These are phyloP conservation scores for Drosophila elegans DNA, from an alignment of 1,140 invertebrate genomes.

Conservation along the genomic window DNA sequence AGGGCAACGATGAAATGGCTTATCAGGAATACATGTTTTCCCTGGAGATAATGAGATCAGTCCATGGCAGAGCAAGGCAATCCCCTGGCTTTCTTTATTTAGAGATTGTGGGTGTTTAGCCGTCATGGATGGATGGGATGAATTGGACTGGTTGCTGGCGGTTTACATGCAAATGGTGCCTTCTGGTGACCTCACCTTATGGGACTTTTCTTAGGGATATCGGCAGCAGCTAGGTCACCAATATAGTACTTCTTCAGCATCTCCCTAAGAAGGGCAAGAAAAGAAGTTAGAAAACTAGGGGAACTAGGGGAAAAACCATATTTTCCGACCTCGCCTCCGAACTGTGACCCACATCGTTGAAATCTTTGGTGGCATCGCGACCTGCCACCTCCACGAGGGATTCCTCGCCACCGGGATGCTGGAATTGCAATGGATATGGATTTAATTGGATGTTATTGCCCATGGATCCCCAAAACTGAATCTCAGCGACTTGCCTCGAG, in stretches of 20 bases:
- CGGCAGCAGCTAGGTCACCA: conserved; percentile 88
- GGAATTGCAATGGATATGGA: conserved; percentile 47
- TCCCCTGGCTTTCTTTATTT: conserved; percentile 14
- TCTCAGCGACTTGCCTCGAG: conserved; percentile 86
- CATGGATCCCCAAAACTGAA: neutral
- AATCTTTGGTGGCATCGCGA: conserved; percentile 91
- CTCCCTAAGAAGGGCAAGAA: conserved; percentile 86
- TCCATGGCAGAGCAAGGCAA: conserved; percentile 14
- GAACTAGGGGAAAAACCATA: neutral
- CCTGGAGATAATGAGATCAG: neutral
- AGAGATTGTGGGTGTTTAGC: neutral
- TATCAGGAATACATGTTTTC: neutral
- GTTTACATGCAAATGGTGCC: conserved; percentile 1
- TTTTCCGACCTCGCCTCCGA: conserved; percentile 89
- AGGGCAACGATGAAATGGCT: conserved; percentile 4
- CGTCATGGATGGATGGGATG: neutral
- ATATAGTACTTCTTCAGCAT: conserved; percentile 95
- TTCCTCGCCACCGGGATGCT: conserved; percentile 95
- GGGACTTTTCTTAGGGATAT: conserved; percentile 58
- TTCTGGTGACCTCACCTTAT: conserved; percentile 54
- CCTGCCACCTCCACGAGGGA: conserved; percentile 91
- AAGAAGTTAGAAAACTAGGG: neutral
- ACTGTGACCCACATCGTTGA: conserved; percentile 95
- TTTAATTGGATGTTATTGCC: neutral
- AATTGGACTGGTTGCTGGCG: neutral